Conservation (phyloP, 2,888 invertebrate species). For the Cerceris rybyensis region DNA sequence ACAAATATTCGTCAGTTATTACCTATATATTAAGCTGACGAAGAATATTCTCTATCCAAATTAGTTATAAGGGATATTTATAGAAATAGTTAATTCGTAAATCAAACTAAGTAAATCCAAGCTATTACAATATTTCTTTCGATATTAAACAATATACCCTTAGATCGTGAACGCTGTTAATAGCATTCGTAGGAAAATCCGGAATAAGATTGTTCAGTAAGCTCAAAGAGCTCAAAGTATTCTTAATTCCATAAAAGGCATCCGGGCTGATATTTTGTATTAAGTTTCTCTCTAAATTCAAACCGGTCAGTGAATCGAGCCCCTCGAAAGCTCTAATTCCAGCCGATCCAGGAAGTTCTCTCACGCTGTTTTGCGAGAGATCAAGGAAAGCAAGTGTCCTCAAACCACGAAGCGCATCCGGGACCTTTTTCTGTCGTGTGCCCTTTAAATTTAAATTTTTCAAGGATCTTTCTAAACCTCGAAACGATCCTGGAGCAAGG, state of each 20-base stretch:
- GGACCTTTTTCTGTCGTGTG: slow-evolving; percentile 90
- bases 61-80: neutral
- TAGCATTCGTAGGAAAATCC: slow-evolving; percentile 92
- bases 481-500: slow-evolving; percentile 87
- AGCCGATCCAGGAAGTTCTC: slow-evolving; percentile 89
- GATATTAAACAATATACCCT: slow-evolving; percentile 81
- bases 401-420: slow-evolving; percentile 90
- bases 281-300: slow-evolving; percentile 94
- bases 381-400: slow-evolving; percentile 93
- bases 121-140: neutral
- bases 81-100: no score
- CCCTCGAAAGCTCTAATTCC: slow-evolving; percentile 89
- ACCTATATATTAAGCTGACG: no score
- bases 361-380: slow-evolving; percentile 93
- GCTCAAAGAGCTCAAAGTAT: slow-evolving; percentile 93
- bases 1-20: neutral
- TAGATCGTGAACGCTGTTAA: slow-evolving; percentile 89
- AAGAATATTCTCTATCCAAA: neutral
- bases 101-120: neutral
- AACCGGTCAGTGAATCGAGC: slow-evolving; percentile 91
- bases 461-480: slow-evolving; percentile 90
- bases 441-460: slow-evolving; percentile 96
- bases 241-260: slow-evolving; percentile 90
- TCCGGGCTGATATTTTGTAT: slow-evolving; percentile 90
- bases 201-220: slow-evolving; percentile 93